Evolutionary conservation across 2,888 invertebrate genomes (phyloP), one percentile per base, ranked within the genome.

Genomic region (Uloborus plumipes): DNA sequence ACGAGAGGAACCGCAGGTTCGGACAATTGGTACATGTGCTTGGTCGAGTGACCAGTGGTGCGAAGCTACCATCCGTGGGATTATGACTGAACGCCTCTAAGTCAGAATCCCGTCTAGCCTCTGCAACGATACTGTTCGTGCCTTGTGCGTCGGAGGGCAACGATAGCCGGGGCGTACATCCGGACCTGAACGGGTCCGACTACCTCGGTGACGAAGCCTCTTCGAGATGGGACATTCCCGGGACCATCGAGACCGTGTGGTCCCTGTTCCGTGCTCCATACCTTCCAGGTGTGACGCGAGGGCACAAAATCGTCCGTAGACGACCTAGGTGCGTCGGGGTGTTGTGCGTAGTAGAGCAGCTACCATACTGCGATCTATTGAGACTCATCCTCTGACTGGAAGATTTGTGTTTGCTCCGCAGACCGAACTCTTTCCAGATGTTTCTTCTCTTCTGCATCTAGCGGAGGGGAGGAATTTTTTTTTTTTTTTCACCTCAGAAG

Each of bases 1-100:
- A 89, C 90, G 89, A 91, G 89, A 91, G 91, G 91, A 91, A 91
- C 91, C 89, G 91, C 90, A 90, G 91, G 90, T 91, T 91, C 91
- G 90, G 91, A 91, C 90, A 90, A 89, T 91, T 91, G 91, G 91
- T 91, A 90, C 90, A 91, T 88, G 91, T 91, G 91, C 91, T 91
- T 90, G 91, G 90, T 89, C 91, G 91, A 92, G 89, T 89, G 91
- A 91, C 90, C 91, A 91, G 89, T 92, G 92, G 91, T 91, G 92
- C 91, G 91, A 92, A 90, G 92, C 92, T 92, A 92, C 91, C 91
- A 91, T 91, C 91, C 90, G 91, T 89, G 90, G 91, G 91, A 92
- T 92, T 92, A 92, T 91, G 88, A 87, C 89, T 90, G 89, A 89
- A 89, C 87, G 89, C 89, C 88, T 89, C 89, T 89, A 92, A 92